Base-by-base conservation (phyloP, 1,140 invertebrate species). In the Micrasema longulum region DNA sequence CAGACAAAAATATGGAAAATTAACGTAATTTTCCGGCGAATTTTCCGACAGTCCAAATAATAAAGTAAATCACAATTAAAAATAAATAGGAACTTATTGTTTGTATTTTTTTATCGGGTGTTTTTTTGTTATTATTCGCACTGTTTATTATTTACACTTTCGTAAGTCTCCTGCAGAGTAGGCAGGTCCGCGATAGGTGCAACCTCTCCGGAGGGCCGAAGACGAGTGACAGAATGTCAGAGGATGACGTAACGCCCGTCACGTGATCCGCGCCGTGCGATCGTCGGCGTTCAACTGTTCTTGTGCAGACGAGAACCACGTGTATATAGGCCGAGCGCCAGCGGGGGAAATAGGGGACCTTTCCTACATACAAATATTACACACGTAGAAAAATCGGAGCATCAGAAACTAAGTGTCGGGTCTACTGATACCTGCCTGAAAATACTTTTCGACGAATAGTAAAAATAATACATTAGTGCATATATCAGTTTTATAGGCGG, bases 101-200 rank as follows among this genome's bases (percentile, higher is more conserved):
- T 52, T n/a, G n/a, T n/a, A n/a, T 57, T 36, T 57, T 36, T 52
- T 23, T 52, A 10, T 18, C n/a, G 31, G 9, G 14, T 20, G 20
- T 63, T 43, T n/a, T n/a, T n/a, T n/a, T n/a, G n/a, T 31, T 31
- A 31, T 31, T 31, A 2, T 31, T 64, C n/a, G 41, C 60, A 64
- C 60, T 64, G 60, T 64, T 64, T 64, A 64, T 64, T 64, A 64
- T 64, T 64, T 64, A 64, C 60, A 64, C 60, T 64, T 18, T 14
- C 41, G 41, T 45, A 31, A 18, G 60, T 45, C 60, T 38, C 55
- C 55, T 38, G 14, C 36, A 35, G 16, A 20, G 18, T n/a, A 22
- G 36, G 36, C 6, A n/a, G 43, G 14, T 23, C 60, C 41, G 41
- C 41, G 41, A 64, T 64, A 64, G 60, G 60, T 64, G 60, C 14